Conservation (phyloP, 2,888 invertebrate species). For the Pseudoips prasinana region DNA sequence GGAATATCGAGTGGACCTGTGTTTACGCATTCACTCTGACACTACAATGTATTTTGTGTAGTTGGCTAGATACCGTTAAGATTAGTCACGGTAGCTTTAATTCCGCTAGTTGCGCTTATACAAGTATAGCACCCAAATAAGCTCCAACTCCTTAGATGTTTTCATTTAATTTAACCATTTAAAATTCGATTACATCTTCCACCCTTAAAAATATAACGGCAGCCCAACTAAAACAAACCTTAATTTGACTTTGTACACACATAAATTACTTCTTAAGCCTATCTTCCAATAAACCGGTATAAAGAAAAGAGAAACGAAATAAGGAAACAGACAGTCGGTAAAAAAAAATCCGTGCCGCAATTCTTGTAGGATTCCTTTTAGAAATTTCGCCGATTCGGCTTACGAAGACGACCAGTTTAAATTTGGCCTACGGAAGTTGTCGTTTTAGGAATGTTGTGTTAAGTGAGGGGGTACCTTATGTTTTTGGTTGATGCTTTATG, state of each 20-base stretch:
- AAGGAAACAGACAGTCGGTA: conserved; percentile 58
- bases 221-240: conserved; percentile 27
- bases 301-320: conserved; percentile 61
- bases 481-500: conserved; percentile 45
- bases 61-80: no score
- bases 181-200: no score
- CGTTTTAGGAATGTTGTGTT: conserved; percentile 20
- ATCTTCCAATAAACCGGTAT: conserved; percentile 66
- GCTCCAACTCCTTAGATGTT: no score
- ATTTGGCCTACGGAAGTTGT: conserved; percentile 42
- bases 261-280: conserved; percentile 66
- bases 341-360: conserved; percentile 57
- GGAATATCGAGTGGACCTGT: no score
- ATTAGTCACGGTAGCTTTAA: no score
- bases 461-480: conserved; percentile 35
- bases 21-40: no score
- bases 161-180: no score
- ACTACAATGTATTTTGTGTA: no score
- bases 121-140: no score
- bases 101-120: no score
- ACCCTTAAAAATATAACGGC: no score
- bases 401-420: conserved; percentile 40
- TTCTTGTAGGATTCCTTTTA: conserved; percentile 55
- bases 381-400: conserved; percentile 59
- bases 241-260: conserved; percentile 48